These are phyloP conservation scores for Taphrorychus bicolor DNA, from an alignment of 2,888 invertebrate species.

Conservation along the genomic window DNA sequence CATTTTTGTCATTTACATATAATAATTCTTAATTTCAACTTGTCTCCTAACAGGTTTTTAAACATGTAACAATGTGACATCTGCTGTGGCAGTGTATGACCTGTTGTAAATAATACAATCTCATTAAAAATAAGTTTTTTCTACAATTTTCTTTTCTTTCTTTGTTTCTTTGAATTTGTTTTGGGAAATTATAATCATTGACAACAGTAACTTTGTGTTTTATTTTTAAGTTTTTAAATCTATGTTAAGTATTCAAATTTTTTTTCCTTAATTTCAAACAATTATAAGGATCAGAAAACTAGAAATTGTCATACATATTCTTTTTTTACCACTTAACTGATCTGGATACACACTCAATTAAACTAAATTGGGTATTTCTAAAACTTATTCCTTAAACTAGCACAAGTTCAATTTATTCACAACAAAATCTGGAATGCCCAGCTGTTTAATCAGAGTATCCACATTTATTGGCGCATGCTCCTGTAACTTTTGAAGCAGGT, in stretches of 20 bases:
- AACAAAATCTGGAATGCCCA: slow-evolving; percentile 23
- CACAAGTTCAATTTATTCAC: slow-evolving; percentile 15
- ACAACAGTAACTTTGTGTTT: slow-evolving; percentile 25
- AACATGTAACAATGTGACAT: too few species aligned
- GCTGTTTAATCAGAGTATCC: slow-evolving; percentile 18
- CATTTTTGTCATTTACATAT: slow-evolving; percentile 10
- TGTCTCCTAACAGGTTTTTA: too few species aligned
- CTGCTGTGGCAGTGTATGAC: too few species aligned
- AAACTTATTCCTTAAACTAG: too few species aligned
- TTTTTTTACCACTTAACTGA: too few species aligned
- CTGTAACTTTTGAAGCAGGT: slow-evolving; percentile 24
- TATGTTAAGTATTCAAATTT: too few species aligned
- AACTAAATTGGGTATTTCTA: too few species aligned
- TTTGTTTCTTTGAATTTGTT: slow-evolving; percentile 15
- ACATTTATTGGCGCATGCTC: slow-evolving; percentile 30
- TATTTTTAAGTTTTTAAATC: too few species aligned
- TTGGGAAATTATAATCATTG: slow-evolving; percentile 20
- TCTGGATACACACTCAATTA: too few species aligned
- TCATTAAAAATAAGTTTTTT: slow-evolving; percentile 57
- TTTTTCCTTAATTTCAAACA: not conserved
- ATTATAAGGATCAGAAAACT: too few species aligned
- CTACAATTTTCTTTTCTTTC: slow-evolving; percentile 41
- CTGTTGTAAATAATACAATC: slow-evolving; percentile 56
- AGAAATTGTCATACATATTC: too few species aligned
- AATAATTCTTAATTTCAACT: slow-evolving; percentile 10